Evolutionary conservation across 23 tunicate genomes (phyloP).

Genomic region (Oikopleura albicans): DNA sequence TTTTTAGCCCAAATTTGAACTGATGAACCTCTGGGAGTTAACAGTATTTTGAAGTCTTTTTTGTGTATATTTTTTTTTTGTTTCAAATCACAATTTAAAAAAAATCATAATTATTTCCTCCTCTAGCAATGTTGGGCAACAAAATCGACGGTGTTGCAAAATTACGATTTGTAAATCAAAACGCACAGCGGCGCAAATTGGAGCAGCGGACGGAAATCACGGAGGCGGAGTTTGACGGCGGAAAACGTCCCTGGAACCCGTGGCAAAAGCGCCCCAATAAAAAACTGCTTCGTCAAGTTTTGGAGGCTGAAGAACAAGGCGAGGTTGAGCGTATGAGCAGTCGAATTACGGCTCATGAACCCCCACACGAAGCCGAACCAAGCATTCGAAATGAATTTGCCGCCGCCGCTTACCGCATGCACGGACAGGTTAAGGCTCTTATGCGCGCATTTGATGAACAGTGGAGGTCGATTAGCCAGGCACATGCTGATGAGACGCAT

Average conservation of each 20-base stretch:
- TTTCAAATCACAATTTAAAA: too few relatives aligned
- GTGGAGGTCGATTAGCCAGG: neutral
- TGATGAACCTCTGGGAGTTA: too few relatives aligned
- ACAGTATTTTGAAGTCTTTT: too few relatives aligned
- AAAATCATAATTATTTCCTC: too few relatives aligned
- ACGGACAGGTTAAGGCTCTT: neutral
- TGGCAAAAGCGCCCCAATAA: neutral
- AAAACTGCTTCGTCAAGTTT: neutral
- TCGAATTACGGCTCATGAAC: neutral
- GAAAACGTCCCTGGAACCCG: conserved; percentile 15
- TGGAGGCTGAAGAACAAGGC: neutral
- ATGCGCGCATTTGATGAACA: neutral
- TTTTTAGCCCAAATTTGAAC: too few relatives aligned
- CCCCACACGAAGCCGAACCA: neutral
- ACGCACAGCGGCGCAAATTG: neutral
- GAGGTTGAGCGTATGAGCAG: neutral
- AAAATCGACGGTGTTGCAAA: neutral
- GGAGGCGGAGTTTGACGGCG: neutral
- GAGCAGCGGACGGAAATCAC: neutral
- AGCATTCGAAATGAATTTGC: neutral
- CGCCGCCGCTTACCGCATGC: neutral
- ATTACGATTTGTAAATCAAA: neutral
- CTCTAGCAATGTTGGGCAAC: neutral
- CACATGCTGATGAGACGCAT: conserved; percentile 4
- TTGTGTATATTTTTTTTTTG: too few relatives aligned